Evolutionary conservation across 2,797 vertebrate species (phyloP), one percentile per base, ranked within the genome.

Genomic region (Melanotaenia maccullochi): DNA sequence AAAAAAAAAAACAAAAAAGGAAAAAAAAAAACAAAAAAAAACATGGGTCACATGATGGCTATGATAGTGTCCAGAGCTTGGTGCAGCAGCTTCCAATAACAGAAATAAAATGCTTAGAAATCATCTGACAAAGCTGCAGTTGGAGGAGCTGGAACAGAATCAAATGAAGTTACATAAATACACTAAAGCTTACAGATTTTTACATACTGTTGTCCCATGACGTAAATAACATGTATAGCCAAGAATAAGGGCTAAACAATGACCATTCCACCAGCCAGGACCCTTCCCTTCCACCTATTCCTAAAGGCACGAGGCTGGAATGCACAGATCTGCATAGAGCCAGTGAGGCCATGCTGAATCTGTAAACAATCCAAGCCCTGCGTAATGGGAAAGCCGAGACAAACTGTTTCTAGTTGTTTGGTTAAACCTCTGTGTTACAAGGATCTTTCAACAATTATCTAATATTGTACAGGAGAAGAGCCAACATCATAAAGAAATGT

Each of bases 281-380:
- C 87, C 87, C 93, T 92, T 90, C 93, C 90, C 90, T 92, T 92
- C 91, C 91, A 89, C 82, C 83, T 71, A 87, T 89, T 92, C 74
- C 87, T 83, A 66, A 69, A 83, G 76, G 77, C 78, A 77, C 68
- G 75, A 55, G 52, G 69, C 70, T 73, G 82, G 87, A 90, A 89
- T 84, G 70, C 51, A 82, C 75, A 56, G 60, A 70, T 56, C 40
- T 69, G 42, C 64, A 66, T 35, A 51, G 59, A 75, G 72, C 47
- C 78, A 63, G 30, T 40, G n/a, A 71, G 60, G n/a, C 38, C 51
- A 47, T n/a, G 65, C n/a, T 42, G 54, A 52, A 67, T 58, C 36
- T 28, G 73, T 71, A 75, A 80, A 80, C 73, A 75, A 66, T 42
- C 71, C 35, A 49, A 58, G 61, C 56, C 54, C 22, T 62, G 28